Evolutionary conservation across 2,888 invertebrate species (phyloP).

Genomic region (Tribolium freemani): DNA sequence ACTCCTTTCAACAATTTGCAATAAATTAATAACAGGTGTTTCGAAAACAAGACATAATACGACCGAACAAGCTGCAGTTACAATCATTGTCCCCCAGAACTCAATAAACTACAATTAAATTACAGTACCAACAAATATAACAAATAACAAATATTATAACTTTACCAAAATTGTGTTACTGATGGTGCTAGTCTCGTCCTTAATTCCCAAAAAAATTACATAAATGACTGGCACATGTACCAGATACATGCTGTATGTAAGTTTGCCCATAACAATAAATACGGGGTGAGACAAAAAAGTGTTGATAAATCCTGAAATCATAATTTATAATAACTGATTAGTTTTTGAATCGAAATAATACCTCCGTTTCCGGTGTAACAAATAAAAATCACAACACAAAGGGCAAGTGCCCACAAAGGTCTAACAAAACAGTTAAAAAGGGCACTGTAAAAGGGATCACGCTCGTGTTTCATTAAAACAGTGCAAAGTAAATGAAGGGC

Average conservation of each 20-base stretch:
- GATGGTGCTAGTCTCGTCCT: background rate
- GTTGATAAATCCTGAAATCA: background rate
- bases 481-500: background rate
- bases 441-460: background rate
- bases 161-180: background rate
- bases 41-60: too few relatives aligned
- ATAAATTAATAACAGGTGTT: too few relatives aligned
- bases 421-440: background rate
- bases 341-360: background rate
- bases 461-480: background rate
- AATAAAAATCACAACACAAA: constrained; percentile 1
- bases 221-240: background rate
- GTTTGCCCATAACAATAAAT: constrained; percentile 7
- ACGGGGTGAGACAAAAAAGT: constrained; percentile 1
- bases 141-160: too few relatives aligned
- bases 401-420: background rate
- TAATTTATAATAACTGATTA: background rate
- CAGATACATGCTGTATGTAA: constrained; percentile 7
- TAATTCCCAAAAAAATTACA: background rate
- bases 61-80: too few relatives aligned
- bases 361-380: constrained; percentile 1
- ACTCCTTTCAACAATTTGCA: too few relatives aligned
- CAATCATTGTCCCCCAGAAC: too few relatives aligned
- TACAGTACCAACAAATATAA: too few relatives aligned
- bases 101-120: too few relatives aligned